Percentiles rank a stretch among this genome's conserved stretches.
Conservation (phyloP, 2,888 invertebrate genomes). For the Macaria notata region DNA sequence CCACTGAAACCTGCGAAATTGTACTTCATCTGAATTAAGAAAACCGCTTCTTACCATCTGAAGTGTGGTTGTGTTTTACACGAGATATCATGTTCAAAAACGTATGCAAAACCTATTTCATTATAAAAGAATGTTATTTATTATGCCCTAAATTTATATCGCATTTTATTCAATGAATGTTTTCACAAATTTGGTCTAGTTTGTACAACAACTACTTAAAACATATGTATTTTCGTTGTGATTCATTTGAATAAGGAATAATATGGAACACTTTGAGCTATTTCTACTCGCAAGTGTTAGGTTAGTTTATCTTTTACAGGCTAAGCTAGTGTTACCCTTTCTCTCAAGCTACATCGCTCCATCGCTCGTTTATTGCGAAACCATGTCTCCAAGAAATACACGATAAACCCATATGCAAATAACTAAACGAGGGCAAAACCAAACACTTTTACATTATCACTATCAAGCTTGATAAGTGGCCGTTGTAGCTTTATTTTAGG, state of each 20-base stretch:
- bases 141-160: too few relatives aligned
- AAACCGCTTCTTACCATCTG: not conserved
- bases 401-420: slow-evolving; percentile 62
- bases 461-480: slow-evolving; percentile 1
- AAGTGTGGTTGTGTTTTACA: too few relatives aligned
- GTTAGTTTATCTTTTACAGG: not conserved
- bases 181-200: too few relatives aligned
- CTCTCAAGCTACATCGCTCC: too few relatives aligned
- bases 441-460: slow-evolving; percentile 25
- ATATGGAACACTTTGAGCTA: too few relatives aligned
- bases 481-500: not conserved
- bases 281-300: not conserved
- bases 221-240: too few relatives aligned
- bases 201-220: too few relatives aligned
- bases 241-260: too few relatives aligned
- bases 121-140: too few relatives aligned
- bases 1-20: slow-evolving; percentile 7
- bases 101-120: too few relatives aligned
- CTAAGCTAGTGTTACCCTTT: not conserved
- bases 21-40: not conserved
- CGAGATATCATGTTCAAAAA: too few relatives aligned
- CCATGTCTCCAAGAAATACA: slow-evolving; percentile 50
- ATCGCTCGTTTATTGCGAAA: slow-evolving; percentile 49
- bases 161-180: too few relatives aligned
- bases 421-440: slow-evolving; percentile 23